Evolutionary conservation across 1,140 invertebrate genomes (phyloP).

Genomic region (Leucophenga varia): DNA sequence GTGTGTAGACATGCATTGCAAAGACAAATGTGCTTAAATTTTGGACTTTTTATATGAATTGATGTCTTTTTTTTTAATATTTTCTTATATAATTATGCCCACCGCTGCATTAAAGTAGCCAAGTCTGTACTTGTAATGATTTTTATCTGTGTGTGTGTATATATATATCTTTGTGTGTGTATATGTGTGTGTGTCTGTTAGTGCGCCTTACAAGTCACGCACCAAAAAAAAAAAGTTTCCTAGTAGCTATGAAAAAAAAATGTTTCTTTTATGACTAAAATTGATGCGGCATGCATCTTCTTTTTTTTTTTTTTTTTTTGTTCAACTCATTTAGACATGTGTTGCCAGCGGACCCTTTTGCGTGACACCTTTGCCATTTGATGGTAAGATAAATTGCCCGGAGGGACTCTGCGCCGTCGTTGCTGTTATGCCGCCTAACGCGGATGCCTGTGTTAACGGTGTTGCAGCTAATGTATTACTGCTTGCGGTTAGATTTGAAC

Average conservation of each 20-base stretch:
- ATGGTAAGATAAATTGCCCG: constrained; percentile 55
- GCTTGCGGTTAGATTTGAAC: constrained; percentile 51
- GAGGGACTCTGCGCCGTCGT: constrained; percentile 48
- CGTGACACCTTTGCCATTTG: constrained; percentile 48
- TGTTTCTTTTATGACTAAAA: background rate
- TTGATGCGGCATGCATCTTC: background rate
- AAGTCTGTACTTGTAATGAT: too few relatives aligned
- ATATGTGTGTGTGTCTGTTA: background rate
- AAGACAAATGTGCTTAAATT: too few relatives aligned
- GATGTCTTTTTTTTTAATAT: too few relatives aligned
- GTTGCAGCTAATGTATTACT: constrained; percentile 52
- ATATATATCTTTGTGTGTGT: background rate
- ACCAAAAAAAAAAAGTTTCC: background rate
- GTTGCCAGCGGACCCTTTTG: constrained; percentile 53
- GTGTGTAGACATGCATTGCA: too few relatives aligned
- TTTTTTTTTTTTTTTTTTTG: background rate
- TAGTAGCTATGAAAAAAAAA: too few relatives aligned
- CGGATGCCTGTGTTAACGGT: constrained; percentile 26
- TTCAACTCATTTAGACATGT: constrained; percentile 39
- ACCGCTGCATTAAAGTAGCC: too few relatives aligned
- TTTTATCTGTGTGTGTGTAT: background rate
- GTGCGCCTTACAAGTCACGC: constrained; percentile 1
- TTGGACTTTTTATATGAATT: too few relatives aligned
- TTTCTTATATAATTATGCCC: background rate
- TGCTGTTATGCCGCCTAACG: constrained; percentile 6